Percentiles rank a stretch among this genome's conserved stretches.
These are phyloP conservation scores for Euleptes europaea DNA, from an alignment of 2,113 vertebrate species.

Conservation along the genomic window DNA sequence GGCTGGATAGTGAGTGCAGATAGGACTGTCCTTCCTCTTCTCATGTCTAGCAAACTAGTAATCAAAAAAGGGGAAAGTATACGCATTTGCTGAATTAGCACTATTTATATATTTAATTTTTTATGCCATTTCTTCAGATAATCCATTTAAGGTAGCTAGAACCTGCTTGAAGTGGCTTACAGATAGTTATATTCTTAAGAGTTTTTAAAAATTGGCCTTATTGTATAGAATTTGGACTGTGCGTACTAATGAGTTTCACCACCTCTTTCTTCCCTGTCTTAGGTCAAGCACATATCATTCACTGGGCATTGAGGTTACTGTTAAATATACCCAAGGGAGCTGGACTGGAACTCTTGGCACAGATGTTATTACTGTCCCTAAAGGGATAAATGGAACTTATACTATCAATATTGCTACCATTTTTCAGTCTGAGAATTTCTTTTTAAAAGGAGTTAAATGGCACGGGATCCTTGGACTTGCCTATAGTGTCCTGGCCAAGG, in stretches of 20 bases:
- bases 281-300: conserved; percentile 87
- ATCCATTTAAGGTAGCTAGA: no score
- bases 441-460: conserved; percentile 91
- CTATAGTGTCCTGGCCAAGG: conserved; percentile 88
- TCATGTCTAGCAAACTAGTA: no score
- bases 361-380: conserved; percentile 84
- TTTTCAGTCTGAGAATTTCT: conserved; percentile 89
- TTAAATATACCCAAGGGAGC: conserved; percentile 94
- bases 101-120: neutral
- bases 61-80: no score
- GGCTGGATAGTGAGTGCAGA: no score
- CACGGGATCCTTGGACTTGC: conserved; percentile 95
- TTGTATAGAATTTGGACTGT: conserved; percentile 1
- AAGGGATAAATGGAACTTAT: conserved; percentile 82
- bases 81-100: neutral
- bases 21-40: no score
- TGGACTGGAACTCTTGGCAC: conserved; percentile 91
- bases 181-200: no score
- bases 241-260: neutral
- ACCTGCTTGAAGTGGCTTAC: no score
- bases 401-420: conserved; percentile 90
- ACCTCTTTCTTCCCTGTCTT: conserved; percentile 37
- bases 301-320: conserved; percentile 76
- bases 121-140: no score
- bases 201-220: neutral